Percentiles rank a stretch among this genome's conserved stretches.
These are phyloP conservation scores for Sialis lutaria DNA, from an alignment of 2,888 invertebrate species.

Conservation along the genomic window DNA sequence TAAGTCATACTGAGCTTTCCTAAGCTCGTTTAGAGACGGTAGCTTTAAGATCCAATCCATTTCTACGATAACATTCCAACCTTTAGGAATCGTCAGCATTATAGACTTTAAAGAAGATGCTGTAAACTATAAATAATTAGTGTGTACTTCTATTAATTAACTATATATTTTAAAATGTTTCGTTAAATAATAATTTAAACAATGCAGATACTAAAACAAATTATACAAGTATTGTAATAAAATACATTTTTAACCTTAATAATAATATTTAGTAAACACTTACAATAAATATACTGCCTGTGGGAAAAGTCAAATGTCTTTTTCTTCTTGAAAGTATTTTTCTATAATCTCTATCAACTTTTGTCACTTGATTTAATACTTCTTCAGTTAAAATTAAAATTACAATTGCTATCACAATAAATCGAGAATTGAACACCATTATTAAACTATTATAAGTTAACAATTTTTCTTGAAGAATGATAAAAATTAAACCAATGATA, in stretches of 20 bases:
- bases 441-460: too few species aligned
- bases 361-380: too few species aligned
- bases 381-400: too few species aligned
- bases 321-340: slow-evolving; percentile 24
- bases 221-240: too few species aligned
- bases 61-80: slow-evolving; percentile 38
- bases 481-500: too few species aligned
- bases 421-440: too few species aligned
- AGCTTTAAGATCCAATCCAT: slow-evolving; percentile 37
- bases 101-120: slow-evolving; percentile 36
- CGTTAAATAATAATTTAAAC: too few species aligned
- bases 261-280: slow-evolving; percentile 9
- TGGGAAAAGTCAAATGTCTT: slow-evolving; percentile 30
- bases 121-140: slow-evolving; percentile 28
- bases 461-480: too few species aligned
- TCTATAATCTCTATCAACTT: neutral
- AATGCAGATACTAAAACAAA: too few species aligned
- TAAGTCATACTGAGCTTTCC: slow-evolving; percentile 15
- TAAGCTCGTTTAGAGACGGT: slow-evolving; percentile 24
- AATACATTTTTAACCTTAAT: slow-evolving; percentile 6
- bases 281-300: slow-evolving; percentile 26
- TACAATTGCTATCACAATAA: too few species aligned
- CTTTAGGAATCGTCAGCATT: slow-evolving; percentile 33
- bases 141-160: too few species aligned
- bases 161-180: too few species aligned